Conservation (phyloP, 2,113 vertebrate genomes). For the Dissostichus mawsoni region DNA sequence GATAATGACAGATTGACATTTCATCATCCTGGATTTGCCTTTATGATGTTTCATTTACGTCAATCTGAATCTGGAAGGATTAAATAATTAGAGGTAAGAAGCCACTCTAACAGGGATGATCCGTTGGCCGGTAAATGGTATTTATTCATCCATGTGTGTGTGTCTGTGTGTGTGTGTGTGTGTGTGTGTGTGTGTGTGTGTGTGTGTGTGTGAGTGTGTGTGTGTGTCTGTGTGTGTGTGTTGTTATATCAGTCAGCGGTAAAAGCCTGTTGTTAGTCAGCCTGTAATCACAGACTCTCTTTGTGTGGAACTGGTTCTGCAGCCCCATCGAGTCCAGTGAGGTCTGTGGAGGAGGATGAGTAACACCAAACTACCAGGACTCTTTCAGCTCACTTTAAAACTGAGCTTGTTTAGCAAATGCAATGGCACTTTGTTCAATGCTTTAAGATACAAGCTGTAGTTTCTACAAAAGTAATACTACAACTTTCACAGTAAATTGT, state of each 20-base stretch:
- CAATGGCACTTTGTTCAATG: not conserved
- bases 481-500: not conserved
- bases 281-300: conserved; percentile 73
- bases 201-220: not conserved
- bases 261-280: conserved; percentile 79
- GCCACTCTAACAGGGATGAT: not conserved
- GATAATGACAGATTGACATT: conserved; percentile 15
- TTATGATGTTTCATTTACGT: conserved; percentile 6
- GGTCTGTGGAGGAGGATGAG: conserved; percentile 47
- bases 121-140: conserved; percentile 25
- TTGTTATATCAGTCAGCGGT: conserved; percentile 66
- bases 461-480: no score
- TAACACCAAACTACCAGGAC: conserved; percentile 52
- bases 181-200: not conserved
- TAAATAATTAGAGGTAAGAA: not conserved
- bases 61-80: conserved; percentile 21
- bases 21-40: not conserved
- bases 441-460: no score
- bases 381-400: conserved; percentile 22
- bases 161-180: not conserved
- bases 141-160: conserved; percentile 45
- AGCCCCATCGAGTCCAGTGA: conserved; percentile 75
- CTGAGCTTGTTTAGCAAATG: not conserved
- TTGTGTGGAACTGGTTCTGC: conserved; percentile 81
- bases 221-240: not conserved